These are phyloP conservation scores for Drosophila ambigua DNA, from an alignment of 1,140 invertebrate species.

Conservation along the genomic window DNA sequence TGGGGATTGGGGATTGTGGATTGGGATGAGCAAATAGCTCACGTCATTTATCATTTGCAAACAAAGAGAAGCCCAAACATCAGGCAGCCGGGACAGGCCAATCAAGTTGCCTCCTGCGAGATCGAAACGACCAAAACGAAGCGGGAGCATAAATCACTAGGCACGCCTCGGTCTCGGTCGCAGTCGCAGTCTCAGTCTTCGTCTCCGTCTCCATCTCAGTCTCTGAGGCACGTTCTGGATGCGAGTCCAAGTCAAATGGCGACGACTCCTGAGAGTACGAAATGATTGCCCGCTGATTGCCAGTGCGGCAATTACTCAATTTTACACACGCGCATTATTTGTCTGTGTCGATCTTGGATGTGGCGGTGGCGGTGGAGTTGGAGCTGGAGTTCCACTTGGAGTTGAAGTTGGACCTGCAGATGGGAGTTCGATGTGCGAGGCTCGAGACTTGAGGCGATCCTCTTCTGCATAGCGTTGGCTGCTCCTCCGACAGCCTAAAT, in stretches of 20 bases:
- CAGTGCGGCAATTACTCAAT: conserved; percentile 80
- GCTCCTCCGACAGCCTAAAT: conserved; percentile 68
- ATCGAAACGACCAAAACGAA: conserved; percentile 27
- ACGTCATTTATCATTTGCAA: conserved; percentile 81
- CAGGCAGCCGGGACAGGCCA: conserved; percentile 57
- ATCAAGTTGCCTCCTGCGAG: conserved; percentile 66
- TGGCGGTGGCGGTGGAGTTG: not conserved
- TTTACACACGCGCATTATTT: conserved; percentile 82
- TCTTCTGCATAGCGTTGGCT: conserved; percentile 14
- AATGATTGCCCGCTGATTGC: conserved; percentile 82
- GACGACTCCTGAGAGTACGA: conserved; percentile 63
- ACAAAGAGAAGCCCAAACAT: conserved; percentile 76
- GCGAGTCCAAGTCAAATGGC: conserved; percentile 33
- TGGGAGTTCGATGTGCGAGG: too few relatives aligned
- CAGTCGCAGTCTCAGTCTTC: conserved; percentile 5
- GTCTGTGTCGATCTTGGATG: conserved; percentile 70
- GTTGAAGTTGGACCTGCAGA: not conserved
- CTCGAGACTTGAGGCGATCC: conserved; percentile 1
- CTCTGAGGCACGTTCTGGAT: conserved; percentile 15
- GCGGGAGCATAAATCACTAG: conserved; percentile 78
- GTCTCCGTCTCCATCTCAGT: not conserved
- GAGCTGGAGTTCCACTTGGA: conserved; percentile 6
- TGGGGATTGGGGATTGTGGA: conserved; percentile 6
- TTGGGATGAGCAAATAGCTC: conserved; percentile 63
- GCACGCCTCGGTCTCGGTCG: conserved; percentile 54